Evolutionary conservation across 1,140 invertebrate species (phyloP).

Genomic region (Achatina immaculata): DNA sequence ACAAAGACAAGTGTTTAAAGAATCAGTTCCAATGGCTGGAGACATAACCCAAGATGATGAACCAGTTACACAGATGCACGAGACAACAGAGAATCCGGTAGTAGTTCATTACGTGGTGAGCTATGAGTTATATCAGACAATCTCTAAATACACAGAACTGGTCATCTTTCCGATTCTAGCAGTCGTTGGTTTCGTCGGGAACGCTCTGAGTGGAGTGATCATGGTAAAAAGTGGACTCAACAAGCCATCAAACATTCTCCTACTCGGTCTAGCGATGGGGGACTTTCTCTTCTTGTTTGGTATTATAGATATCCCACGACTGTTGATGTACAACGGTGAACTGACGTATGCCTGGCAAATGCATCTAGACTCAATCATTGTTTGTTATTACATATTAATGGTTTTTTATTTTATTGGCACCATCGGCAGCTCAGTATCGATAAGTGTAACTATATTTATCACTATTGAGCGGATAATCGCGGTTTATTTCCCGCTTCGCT

Average conservation of each 20-base stretch:
- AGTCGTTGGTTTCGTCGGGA: neutral
- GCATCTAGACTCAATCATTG: neutral
- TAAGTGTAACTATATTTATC: neutral
- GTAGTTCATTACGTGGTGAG: too few relatives aligned
- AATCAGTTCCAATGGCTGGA: too few relatives aligned
- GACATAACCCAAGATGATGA: too few relatives aligned
- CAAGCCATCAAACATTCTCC: neutral
- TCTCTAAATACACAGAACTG: neutral
- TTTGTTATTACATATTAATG: neutral
- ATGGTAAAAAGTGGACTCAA: neutral
- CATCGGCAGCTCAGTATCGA: neutral
- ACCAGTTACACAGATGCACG: too few relatives aligned
- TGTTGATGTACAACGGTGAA: neutral
- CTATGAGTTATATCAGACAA: too few relatives aligned
- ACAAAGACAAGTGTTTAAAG: too few relatives aligned
- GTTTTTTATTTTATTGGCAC: neutral
- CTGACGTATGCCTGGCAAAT: neutral
- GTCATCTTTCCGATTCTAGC: neutral
- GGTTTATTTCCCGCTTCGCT: neutral
- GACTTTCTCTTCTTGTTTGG: neutral
- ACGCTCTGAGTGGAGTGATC: neutral
- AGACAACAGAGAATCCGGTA: too few relatives aligned
- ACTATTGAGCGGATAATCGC: neutral
- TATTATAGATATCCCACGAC: neutral
- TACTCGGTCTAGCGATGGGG: neutral